Base-by-base conservation (phyloP, 1,140 invertebrate genomes). In the Eupristina koningsbergeri region DNA sequence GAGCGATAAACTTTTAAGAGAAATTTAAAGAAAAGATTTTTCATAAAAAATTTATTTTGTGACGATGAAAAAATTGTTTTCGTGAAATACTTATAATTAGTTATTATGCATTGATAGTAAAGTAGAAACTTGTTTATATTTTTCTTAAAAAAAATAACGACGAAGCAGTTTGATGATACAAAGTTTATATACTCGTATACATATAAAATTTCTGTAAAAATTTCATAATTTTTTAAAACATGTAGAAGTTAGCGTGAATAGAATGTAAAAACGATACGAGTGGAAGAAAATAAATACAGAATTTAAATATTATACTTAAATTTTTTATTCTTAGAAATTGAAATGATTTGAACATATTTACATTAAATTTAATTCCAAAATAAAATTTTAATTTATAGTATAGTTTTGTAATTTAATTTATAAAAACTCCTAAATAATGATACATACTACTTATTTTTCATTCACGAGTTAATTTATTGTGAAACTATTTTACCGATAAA, bases 111-210 rank as follows among this genome's bases (percentile, higher is more conserved):
- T 81, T 81, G 74, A 81, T 73, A 81, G 86, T 73, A 81, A 86
- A 67, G 77, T 77, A 84, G 73, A 86, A 84, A 86, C 85, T 87
- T 87, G 86, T 85, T 86, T 87, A 87, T 88, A 85, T 88, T 86
- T 86, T 85, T 87, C 85, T 86, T 86, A 85, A 86, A 80, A 84
- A 73, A 31, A 83, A n/a, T n/a, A 81, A 80, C 26, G 58, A 80
- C 71, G 84, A 81, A 61, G 64, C 76, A 47, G 78, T 78, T 81
- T 81, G 36, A 85, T 41, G 80, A 78, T 79, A 53, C 81, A 73
- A 85, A 85, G 77, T 84, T 84, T 84, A 85, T 41, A 75, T 83
- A 86, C 83, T 84, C 86, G 75, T 83, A 86, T 84, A 87, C 81
- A 83, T 86, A 84, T 84, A 87, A 71, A 76, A 85, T 64, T 75